Evolutionary conservation across 2,797 vertebrate species (phyloP).

Genomic region (Apogon hyalosoma): DNA sequence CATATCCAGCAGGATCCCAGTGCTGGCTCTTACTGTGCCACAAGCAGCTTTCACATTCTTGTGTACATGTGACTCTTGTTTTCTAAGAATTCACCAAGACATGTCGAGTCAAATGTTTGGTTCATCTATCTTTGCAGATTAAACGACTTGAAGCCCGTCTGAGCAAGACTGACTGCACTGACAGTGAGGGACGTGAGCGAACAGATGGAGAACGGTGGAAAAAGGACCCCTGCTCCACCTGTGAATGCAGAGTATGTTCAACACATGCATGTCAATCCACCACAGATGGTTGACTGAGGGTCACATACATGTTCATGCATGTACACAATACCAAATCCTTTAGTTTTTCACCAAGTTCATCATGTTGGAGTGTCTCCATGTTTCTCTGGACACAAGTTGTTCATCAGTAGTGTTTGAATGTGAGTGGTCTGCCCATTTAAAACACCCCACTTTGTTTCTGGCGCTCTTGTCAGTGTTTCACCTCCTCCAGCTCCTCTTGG

Average conservation of each 20-base stretch:
- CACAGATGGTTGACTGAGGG: not conserved
- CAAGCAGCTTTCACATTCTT: not conserved
- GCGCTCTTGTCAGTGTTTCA: constrained; percentile 1
- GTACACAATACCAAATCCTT: not conserved
- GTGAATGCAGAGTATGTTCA: constrained; percentile 92
- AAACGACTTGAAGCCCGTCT: constrained; percentile 94
- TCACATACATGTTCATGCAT: not conserved
- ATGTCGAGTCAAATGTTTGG: not conserved
- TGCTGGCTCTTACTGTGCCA: not conserved
- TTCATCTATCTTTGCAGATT: constrained; percentile 84
- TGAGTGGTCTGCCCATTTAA: constrained; percentile 13
- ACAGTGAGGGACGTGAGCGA: constrained; percentile 85
- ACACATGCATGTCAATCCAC: not conserved
- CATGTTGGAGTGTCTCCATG: not conserved
- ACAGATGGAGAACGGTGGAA: constrained; percentile 89
- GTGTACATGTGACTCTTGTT: not conserved
- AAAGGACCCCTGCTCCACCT: constrained; percentile 89
- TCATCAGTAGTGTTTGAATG: not conserved
- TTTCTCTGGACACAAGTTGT: not conserved
- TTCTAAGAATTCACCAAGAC: not conserved
- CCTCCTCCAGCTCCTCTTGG: constrained; percentile 30
- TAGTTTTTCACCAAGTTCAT: not conserved
- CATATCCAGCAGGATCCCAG: not conserved
- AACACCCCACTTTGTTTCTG: constrained; percentile 33
- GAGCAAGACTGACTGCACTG: constrained; percentile 91